Conservation (phyloP, 2,113 vertebrate genomes). For the Nothobranchius kuhntae region DNA sequence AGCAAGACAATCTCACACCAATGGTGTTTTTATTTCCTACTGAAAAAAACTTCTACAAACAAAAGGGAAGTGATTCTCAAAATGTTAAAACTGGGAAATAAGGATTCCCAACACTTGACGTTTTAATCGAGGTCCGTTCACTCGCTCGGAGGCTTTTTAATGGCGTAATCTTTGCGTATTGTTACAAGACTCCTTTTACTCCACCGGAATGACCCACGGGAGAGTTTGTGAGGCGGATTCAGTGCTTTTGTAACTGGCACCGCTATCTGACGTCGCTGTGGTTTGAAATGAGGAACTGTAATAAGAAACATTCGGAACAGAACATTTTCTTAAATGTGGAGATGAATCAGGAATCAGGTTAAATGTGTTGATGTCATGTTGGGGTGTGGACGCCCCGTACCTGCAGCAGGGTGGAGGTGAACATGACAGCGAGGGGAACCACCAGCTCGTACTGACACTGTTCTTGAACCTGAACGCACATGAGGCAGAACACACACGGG, state of each 20-base stretch:
- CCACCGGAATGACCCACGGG: neutral
- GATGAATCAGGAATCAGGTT: constrained; percentile 1
- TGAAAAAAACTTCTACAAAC: too few species aligned
- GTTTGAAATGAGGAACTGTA: constrained; percentile 18
- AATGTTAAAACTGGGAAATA: too few species aligned
- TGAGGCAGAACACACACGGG: neutral
- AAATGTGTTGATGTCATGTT: neutral
- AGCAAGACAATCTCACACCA: too few species aligned
- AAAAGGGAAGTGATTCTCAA: too few species aligned
- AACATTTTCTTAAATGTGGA: neutral
- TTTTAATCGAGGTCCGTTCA: neutral
- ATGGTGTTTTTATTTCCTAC: too few species aligned
- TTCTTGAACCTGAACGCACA: constrained; percentile 85
- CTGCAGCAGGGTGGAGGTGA: constrained; percentile 88
- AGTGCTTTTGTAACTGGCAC: neutral
- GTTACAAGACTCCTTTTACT: neutral
- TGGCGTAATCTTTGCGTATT: neutral
- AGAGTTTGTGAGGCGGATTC: neutral
- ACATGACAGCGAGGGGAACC: constrained; percentile 88
- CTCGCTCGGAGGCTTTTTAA: neutral
- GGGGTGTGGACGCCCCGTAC: constrained; percentile 73
- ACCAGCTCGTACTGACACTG: constrained; percentile 91
- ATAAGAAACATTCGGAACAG: neutral
- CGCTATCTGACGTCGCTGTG: neutral
- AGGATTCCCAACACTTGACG: neutral